These are phyloP conservation scores for Abrostola triplasia DNA, from an alignment of 2,888 invertebrate genomes.

Conservation along the genomic window DNA sequence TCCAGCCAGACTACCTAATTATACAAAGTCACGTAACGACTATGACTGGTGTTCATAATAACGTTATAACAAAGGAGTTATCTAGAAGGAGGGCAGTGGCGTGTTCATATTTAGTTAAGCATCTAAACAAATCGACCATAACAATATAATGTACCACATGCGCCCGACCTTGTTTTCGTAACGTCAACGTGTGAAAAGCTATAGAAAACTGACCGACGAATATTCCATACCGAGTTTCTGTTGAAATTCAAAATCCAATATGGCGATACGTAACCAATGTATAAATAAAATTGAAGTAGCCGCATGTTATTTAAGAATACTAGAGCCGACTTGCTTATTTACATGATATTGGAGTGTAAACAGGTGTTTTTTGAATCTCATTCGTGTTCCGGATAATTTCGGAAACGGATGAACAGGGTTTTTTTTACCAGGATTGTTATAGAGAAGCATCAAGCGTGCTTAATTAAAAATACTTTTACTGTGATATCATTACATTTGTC, in stretches of 20 bases:
- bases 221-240: constrained; percentile 22
- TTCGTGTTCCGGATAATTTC: constrained; percentile 14
- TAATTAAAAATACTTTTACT: no score
- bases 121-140: constrained; percentile 4
- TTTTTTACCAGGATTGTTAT: constrained; percentile 3
- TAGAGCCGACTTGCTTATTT: constrained; percentile 39
- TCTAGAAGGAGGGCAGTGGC: constrained; percentile 1
- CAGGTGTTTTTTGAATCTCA: constrained; percentile 16
- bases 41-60: not conserved
- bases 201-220: constrained; percentile 61
- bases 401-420: constrained; percentile 28
- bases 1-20: not conserved
- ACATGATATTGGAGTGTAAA: constrained; percentile 30
- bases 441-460: not conserved
- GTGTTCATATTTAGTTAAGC: constrained; percentile 2
- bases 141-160: constrained; percentile 1
- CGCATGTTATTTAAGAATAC: constrained; percentile 35
- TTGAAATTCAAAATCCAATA: constrained; percentile 52
- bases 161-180: constrained; percentile 62
- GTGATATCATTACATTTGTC: no score
- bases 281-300: constrained; percentile 44
- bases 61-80: not conserved
- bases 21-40: not conserved
- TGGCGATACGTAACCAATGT: constrained; percentile 31
- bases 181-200: constrained; percentile 63